A percentile compares a stretch with the other conserved stretches of the same genome.
These are phyloP conservation scores for Hypomecis atomaria DNA, from an alignment of 2,888 invertebrate species.

Conservation along the genomic window DNA sequence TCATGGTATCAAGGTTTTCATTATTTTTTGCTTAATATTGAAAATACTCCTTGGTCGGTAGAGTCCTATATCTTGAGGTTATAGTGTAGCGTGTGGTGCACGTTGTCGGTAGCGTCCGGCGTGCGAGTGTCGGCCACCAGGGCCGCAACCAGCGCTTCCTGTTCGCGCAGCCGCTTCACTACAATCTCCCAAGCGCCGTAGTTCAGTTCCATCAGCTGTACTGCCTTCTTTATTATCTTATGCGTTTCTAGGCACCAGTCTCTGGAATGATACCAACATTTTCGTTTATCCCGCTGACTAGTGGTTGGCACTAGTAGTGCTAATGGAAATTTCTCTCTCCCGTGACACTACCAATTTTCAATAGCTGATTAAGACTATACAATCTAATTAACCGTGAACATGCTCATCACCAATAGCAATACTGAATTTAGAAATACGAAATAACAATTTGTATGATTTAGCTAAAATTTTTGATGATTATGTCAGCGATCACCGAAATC, in stretches of 20 bases:
- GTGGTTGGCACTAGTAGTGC: neutral
- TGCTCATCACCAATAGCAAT: too few species aligned
- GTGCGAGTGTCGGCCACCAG: conserved; percentile 60
- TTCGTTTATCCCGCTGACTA: too few species aligned
- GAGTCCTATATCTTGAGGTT: conserved; percentile 65
- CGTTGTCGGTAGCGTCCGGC: conserved; percentile 54
- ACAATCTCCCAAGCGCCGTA: conserved; percentile 81
- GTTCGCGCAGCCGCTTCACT: conserved; percentile 68
- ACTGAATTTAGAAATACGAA: too few species aligned
- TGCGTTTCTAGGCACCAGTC: conserved; percentile 78
- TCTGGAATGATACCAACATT: conserved; percentile 52
- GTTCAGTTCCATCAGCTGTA: conserved; percentile 79
- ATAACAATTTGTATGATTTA: too few species aligned
- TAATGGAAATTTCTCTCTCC: neutral
- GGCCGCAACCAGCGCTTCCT: conserved; percentile 67
- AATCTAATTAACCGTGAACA: neutral
- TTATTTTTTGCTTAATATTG: too few species aligned
- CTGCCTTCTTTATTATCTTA: conserved; percentile 77
- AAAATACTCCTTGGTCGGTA: too few species aligned
- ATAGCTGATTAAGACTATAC: neutral
- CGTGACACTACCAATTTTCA: neutral
- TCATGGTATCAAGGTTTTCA: too few species aligned
- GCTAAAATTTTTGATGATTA: too few species aligned
- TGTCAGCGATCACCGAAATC: too few species aligned
- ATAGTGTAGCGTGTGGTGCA: conserved; percentile 68